Evolutionary conservation across 2,113 vertebrate genomes (phyloP).

Genomic region (Potamarius usumacintae): DNA sequence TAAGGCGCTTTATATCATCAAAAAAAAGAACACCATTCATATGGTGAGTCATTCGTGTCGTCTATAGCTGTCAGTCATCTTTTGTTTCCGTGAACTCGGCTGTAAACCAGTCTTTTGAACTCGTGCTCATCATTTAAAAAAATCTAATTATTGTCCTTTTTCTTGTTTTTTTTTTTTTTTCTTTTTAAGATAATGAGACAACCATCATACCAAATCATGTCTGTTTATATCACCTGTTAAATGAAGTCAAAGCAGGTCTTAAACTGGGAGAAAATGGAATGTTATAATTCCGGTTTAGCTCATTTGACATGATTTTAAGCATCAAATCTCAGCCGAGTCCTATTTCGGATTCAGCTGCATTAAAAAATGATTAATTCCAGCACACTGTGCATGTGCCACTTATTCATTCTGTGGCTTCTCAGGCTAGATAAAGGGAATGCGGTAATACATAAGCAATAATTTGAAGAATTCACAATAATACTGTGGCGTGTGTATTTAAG

Average conservation of each 20-base stretch:
- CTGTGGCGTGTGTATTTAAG: neutral
- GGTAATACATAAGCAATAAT: neutral
- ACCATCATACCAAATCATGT: neutral
- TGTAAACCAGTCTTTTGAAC: neutral
- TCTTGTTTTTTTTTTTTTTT: neutral
- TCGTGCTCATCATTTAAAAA: neutral
- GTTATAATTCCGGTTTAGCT: neutral
- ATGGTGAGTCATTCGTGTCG: neutral
- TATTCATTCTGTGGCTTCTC: neutral
- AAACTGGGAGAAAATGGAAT: neutral
- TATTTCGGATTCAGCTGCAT: neutral
- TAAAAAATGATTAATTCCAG: neutral
- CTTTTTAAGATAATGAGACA: neutral
- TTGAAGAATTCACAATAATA: neutral
- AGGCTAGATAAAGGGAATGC: neutral
- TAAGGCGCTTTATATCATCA: neutral
- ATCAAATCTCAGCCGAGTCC: neutral
- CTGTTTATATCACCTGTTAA: neutral
- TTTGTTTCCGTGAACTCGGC: neutral
- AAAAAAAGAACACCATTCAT: neutral
- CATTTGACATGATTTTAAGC: neutral
- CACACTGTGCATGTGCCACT: neutral
- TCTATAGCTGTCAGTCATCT: neutral
- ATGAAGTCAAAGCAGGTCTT: neutral
- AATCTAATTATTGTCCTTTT: neutral